Base-by-base conservation (phyloP, 2,113 vertebrate species). In the Zosterops pallidus region DNA sequence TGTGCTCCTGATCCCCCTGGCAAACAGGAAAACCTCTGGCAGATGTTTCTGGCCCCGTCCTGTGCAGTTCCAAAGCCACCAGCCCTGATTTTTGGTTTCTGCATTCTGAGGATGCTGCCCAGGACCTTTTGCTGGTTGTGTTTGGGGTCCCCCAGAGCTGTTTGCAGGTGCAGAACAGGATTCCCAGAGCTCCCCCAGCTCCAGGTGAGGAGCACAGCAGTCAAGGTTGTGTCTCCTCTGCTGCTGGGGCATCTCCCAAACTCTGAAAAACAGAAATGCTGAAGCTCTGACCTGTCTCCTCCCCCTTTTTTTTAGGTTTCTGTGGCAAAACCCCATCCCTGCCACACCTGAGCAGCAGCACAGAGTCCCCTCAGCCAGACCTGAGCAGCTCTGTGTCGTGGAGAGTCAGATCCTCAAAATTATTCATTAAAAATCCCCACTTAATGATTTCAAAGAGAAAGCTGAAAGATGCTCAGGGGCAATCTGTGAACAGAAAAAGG, bases 371-470 rank as follows among this genome's bases (percentile, higher is more conserved):
- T 57, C 8, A 68, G 77, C 41, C 63, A 70, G 19, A 37, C 35
- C 33, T 47, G 67, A 86, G 69, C 41, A 41, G n/a, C 19, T 72
- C 4, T 11, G 35, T 12, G 1, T 47, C 41, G 3, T 18, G 60
- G 76, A 52, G 52, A 88, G 84, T 42, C 68, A 71, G 44, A 20
- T 37, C 79, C 82, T 93, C 83, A 90, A 85, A 92, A 78, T 60
- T 68, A 88, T 67, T 91, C 71, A 63, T 52, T 74, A 85, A 90
- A 95, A 88, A 37, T 62, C 75, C 31, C 31, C 46, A 53, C 52
- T 90, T 92, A 83, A 74, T 74, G 26, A 83, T 91, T 92, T 95
- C 90, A 92, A 92, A 96, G 71, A 56, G 71, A 71, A 95, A 92
- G 75, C 62, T 77, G n/a, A 67, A 74, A 85, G 89, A 46, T 83